phyloP scores from a whole-genome alignment of 2,888 invertebrate species.

The Cantharis flavilabris region DNA sequence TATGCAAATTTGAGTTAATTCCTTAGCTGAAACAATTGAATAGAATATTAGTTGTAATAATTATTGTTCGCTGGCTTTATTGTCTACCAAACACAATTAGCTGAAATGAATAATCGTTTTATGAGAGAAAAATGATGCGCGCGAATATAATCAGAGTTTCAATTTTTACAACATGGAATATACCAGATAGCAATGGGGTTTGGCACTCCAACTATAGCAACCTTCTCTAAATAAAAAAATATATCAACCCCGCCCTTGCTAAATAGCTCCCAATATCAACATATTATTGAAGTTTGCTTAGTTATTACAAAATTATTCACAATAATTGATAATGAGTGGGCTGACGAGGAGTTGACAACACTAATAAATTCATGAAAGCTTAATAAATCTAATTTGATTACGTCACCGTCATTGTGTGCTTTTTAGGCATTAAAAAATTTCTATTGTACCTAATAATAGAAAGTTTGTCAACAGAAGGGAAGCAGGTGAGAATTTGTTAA shows the following conservation, averaged over 20 bases:
- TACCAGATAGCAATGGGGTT: neutral
- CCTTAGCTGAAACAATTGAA: conserved; percentile 47
- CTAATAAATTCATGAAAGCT: neutral
- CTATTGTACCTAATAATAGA: neutral
- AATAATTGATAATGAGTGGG: neutral
- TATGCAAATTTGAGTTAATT: conserved; percentile 56
- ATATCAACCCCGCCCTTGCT: neutral
- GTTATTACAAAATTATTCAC: neutral
- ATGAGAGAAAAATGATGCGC: neutral
- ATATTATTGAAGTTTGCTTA: neutral
- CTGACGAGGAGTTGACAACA: neutral
- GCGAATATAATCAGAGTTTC: neutral
- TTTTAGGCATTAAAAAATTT: neutral
- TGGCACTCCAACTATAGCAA: neutral
- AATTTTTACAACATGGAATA: neutral
- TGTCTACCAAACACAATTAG: neutral
- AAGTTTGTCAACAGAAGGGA: neutral
- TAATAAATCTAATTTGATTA: neutral
- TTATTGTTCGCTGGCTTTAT: neutral
- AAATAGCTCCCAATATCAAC: neutral
- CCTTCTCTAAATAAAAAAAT: neutral
- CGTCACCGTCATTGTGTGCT: neutral
- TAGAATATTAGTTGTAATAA: conserved; percentile 1
- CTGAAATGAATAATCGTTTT: neutral
- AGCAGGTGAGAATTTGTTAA: neutral